Evolutionary conservation across 2,888 invertebrate species (phyloP), one percentile per base, ranked within the genome.

Genomic region (Cabera pusaria): DNA sequence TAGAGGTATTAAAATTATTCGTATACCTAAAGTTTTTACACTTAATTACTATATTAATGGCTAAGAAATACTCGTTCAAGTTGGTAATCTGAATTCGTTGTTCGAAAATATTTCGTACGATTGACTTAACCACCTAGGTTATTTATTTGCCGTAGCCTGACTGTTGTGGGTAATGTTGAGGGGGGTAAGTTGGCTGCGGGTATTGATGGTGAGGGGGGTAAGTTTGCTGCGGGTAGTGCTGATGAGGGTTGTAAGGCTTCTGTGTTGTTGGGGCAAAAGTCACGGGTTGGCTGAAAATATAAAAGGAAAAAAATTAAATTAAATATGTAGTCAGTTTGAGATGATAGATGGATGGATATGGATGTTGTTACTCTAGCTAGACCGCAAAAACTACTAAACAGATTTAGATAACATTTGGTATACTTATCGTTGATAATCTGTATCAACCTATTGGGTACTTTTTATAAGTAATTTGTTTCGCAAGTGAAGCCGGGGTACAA

Each of bases 1-100:
- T n/a, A n/a, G 59, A 65, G 58, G 59, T 62, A 65, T 46, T 49
- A 43, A 57, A 49, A 43, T 53, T 55, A 60, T 53, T 63, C 58
- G 58, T 64, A 63, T 64, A 60, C 52, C 55, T 50, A 42, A 27
- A 37, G 37, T 40, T 40, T 44, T 46, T 45, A 53, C 31, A 9
- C 17, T 40, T 42, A 45, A 42, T 44, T 33, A 44, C 2, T 37
- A 38, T 22, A 42, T 34, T 27, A 22, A 43, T 48, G 44, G 39
- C 44, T 53, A 50, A 50, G 45, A 47, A 45, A 39, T 27, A 21
- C 21, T 23, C 7, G 17, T 40, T 43, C 28, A 35, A 42, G 44
- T 44, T 48, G 25, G 9, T 45, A 43, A 42, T 46, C 21, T 40
- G 28, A 11, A 35, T 40, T 48, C 32, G 41, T 43, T 37, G 22